Conservation (phyloP, 2,113 vertebrate genomes). For the Reinhardtius hippoglossoides region DNA sequence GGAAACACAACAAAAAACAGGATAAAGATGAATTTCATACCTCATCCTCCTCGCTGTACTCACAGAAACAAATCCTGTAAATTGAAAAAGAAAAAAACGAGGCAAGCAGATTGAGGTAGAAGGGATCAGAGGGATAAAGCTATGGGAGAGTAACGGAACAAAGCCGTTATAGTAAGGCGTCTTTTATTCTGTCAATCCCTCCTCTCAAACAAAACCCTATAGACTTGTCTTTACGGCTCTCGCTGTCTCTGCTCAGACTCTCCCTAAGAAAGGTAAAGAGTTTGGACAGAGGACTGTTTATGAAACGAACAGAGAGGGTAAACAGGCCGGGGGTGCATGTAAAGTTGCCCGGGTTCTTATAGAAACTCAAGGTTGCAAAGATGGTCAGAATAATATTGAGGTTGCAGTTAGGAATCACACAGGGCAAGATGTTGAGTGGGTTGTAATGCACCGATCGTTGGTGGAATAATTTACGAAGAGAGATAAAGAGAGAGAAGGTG, state of each 20-base stretch:
- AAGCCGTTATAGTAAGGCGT: slow-evolving; percentile 53
- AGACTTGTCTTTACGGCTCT: slow-evolving; percentile 46
- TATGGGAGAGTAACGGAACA: slow-evolving; percentile 60
- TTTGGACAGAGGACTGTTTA: slow-evolving; percentile 38
- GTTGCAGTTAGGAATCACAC: slow-evolving; percentile 38
- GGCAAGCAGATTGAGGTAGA: slow-evolving; percentile 64
- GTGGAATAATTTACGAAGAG: slow-evolving; percentile 53
- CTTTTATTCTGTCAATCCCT: slow-evolving; percentile 66
- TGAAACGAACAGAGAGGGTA: slow-evolving; percentile 31
- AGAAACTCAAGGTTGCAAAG: slow-evolving; percentile 54
- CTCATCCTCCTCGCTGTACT: slow-evolving; percentile 76
- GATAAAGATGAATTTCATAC: slow-evolving; percentile 84
- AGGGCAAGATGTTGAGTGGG: slow-evolving; percentile 57
- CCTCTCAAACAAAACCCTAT: slow-evolving; percentile 47
- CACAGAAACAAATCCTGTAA: slow-evolving; percentile 78
- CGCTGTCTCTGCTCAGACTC: slow-evolving; percentile 25
- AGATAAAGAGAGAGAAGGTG: slow-evolving; percentile 43
- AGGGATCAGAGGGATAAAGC: slow-evolving; percentile 72
- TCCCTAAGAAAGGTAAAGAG: slow-evolving; percentile 44
- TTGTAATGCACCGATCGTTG: slow-evolving; percentile 43
- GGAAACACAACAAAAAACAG: slow-evolving; percentile 76
- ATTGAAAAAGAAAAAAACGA: slow-evolving; percentile 74
- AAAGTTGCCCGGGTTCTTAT: slow-evolving; percentile 49
- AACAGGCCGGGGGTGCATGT: slow-evolving; percentile 42
- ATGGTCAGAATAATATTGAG: slow-evolving; percentile 38